A percentile compares a stretch with the other conserved stretches of the same genome.
Conservation (phyloP, 1,140 invertebrate species). For the Penaeus indicus region DNA sequence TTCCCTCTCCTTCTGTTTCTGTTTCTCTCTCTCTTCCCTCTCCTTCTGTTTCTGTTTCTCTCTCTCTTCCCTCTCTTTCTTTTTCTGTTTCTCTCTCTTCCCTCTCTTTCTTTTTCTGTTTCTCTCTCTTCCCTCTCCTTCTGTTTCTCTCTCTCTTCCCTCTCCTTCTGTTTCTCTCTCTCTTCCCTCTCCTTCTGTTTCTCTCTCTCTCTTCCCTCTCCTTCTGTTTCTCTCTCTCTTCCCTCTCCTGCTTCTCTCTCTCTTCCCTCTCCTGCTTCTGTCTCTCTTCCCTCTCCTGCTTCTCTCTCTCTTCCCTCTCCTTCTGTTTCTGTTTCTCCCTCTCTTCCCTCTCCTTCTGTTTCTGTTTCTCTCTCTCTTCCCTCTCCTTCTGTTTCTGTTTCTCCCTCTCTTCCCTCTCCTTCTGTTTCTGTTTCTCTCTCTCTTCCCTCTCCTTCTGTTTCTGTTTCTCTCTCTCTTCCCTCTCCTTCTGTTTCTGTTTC, state of each 20-base stretch:
- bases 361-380: too few relatives aligned
- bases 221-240: too few relatives aligned
- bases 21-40: background rate
- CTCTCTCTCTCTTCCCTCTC: too few relatives aligned
- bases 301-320: background rate
- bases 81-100: background rate
- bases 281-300: background rate
- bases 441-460: background rate
- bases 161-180: background rate
- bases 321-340: too few relatives aligned
- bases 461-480: too few relatives aligned
- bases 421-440: background rate
- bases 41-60: background rate
- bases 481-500: too few relatives aligned
- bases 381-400: background rate
- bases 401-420: background rate
- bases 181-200: background rate
- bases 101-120: too few relatives aligned
- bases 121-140: background rate
- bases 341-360: too few relatives aligned
- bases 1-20: background rate
- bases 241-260: too few relatives aligned
- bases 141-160: background rate
- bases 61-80: background rate
- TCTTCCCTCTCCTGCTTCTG: background rate